Percentiles rank a stretch among this genome's conserved stretches.
These are phyloP conservation scores for Masticophis lateralis DNA, from an alignment of 2,797 vertebrate species.

Conservation along the genomic window DNA sequence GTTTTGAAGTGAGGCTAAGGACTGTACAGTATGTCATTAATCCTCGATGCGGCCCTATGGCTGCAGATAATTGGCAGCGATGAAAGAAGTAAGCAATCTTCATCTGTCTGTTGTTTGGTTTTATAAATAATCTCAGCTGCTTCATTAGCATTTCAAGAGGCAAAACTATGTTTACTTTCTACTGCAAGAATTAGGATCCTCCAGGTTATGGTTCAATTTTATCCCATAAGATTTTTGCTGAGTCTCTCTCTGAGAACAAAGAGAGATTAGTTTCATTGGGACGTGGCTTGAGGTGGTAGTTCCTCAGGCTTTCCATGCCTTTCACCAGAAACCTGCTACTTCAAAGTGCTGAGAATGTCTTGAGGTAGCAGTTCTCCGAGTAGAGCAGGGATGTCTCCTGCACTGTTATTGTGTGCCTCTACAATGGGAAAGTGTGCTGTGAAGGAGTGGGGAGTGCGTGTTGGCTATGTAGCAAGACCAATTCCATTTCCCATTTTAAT, in stretches of 20 bases:
- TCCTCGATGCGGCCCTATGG: background rate
- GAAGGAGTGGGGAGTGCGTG: background rate
- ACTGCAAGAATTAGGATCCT: background rate
- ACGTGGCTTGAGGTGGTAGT: background rate
- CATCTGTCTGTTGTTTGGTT: background rate
- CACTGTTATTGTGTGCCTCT: background rate
- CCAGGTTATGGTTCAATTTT: background rate
- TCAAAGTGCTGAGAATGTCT: background rate
- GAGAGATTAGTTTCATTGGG: background rate
- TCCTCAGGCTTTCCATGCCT: background rate
- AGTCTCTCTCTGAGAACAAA: background rate
- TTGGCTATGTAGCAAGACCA: background rate
- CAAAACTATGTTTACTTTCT: background rate
- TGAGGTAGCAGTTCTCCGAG: background rate
- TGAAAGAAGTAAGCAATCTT: background rate
- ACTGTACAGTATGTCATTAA: background rate
- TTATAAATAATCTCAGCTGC: background rate
- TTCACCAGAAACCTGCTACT: background rate
- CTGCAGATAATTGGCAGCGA: background rate
- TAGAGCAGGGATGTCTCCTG: background rate
- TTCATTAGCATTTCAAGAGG: background rate
- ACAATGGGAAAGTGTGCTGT: background rate
- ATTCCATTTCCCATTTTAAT: background rate
- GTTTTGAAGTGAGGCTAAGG: background rate
- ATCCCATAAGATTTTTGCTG: background rate